Conservation (phyloP, 2,888 invertebrate genomes). For the Camptogramma bilineatum region DNA sequence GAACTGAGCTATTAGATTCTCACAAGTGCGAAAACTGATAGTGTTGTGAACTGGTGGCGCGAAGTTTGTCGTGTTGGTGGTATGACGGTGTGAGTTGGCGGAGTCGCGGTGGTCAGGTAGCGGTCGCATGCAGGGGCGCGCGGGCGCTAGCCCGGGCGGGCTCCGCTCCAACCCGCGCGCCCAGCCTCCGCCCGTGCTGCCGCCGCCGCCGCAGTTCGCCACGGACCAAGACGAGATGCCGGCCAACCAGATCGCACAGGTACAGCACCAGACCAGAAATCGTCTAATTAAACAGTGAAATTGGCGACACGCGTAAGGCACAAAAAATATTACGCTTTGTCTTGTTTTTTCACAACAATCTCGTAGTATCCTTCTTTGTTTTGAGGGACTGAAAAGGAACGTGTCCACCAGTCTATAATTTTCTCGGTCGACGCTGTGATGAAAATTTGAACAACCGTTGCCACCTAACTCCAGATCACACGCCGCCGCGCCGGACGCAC, state of each 20-base stretch:
- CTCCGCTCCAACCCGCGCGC: conserved; percentile 81
- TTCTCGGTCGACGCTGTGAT: no score
- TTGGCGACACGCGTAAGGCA: no score
- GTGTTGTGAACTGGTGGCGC: conserved; percentile 41
- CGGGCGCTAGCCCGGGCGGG: conserved; percentile 81
- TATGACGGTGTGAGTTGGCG: conserved; percentile 44
- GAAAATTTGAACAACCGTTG: no score
- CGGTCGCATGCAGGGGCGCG: conserved; percentile 82
- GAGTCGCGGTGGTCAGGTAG: conserved; percentile 69
- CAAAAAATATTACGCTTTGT: no score
- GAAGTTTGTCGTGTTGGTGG: conserved; percentile 30
- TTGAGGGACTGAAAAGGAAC: no score
- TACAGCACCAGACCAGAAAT: conserved; percentile 38
- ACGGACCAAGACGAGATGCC: conserved; percentile 80
- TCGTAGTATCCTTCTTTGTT: no score
- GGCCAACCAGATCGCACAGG: conserved; percentile 82
- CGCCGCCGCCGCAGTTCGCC: conserved; percentile 80
- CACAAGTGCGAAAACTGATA: conserved; percentile 28
- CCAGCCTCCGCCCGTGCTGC: conserved; percentile 78
- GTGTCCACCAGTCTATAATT: no score
- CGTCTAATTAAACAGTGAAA: no score
- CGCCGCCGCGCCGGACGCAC: no score
- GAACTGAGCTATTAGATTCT: background rate
- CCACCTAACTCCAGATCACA: no score
- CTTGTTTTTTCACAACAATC: no score